phyloP scores from a whole-genome alignment of 2,888 invertebrate species.

The Cheilosia impressa region DNA sequence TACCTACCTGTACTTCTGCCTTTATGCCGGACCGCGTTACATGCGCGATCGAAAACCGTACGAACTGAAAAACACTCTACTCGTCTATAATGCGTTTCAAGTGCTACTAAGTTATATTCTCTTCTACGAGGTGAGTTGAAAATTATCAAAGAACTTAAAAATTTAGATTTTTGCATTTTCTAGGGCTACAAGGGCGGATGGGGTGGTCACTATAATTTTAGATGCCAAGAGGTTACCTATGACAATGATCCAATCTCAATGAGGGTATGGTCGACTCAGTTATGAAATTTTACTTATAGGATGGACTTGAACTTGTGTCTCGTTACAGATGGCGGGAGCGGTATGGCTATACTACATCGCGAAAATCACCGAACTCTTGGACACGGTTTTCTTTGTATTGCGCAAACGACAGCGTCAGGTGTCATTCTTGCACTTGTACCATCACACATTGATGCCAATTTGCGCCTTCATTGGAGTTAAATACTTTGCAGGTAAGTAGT shows the following conservation, averaged over 20 bases:
- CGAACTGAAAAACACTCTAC: slow-evolving; percentile 90
- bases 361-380: slow-evolving; percentile 83
- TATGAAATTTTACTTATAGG: neutral
- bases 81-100: slow-evolving; percentile 95
- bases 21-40: slow-evolving; percentile 92
- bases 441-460: slow-evolving; percentile 91
- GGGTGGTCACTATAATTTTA: slow-evolving; percentile 86
- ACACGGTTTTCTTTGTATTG: slow-evolving; percentile 91
- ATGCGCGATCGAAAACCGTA: slow-evolving; percentile 95
- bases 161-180: neutral
- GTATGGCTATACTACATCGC: slow-evolving; percentile 84
- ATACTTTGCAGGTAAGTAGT: slow-evolving; percentile 86
- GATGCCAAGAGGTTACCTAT: slow-evolving; percentile 90
- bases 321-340: slow-evolving; percentile 83
- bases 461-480: slow-evolving; percentile 88
- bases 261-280: slow-evolving; percentile 82
- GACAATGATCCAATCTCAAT: slow-evolving; percentile 86
- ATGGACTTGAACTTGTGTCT: neutral
- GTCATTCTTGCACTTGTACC: slow-evolving; percentile 93
- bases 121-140: slow-evolving; percentile 87
- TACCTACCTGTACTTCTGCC: slow-evolving; percentile 89
- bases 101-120: slow-evolving; percentile 92
- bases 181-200: slow-evolving; percentile 86
- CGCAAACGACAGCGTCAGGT: slow-evolving; percentile 92
- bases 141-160: neutral